Evolutionary conservation across 1,140 invertebrate species (phyloP), one percentile per base, ranked within the genome.

Genomic region (Lutraria rhynchaena): DNA sequence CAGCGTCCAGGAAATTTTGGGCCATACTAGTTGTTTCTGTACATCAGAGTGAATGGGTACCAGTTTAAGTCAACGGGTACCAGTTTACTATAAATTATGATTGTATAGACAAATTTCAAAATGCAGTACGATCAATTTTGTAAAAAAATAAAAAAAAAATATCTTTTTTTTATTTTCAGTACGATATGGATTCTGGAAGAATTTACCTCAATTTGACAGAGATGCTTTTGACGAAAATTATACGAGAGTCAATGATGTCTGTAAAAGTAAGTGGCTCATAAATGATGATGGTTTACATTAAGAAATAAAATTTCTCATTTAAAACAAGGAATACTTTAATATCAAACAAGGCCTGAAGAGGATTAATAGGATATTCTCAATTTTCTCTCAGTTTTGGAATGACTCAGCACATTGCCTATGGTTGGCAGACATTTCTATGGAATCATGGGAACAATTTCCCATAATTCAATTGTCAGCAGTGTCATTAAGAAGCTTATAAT

Each of bases 131-230:
- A n/a, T n/a, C n/a, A n/a, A n/a, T n/a, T n/a, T n/a, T n/a, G n/a
- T n/a, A n/a, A n/a, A 41, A 7, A 41, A 5, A 41, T 41, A 41
- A 41, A 5, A 41, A 7, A 0, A 35, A 74, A 57, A n/a, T 78
- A 65, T 55, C 58, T 67, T 44, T 73, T 51, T 60, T 31, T 35
- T 49, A 57, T 49, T 85, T 85, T 73, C 84, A 85, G 84, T 85
- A 19, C 81, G 84, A 0, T 85, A 85, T 77, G 84, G 84, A 17
- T 46, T 74, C 24, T 85, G 84, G 84, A 77, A 85, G 51, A 46
- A 71, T 35, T 81, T 82, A 15, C 81, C 84, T 15, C 51, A 33
- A 41, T 81, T 78, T 19, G 61, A 74, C 22, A 60, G 60, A 27
- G 73, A 63, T n/a, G 84, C 84, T 15, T 61, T 77, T 27, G 69